Evolutionary conservation across 1,140 invertebrate genomes (phyloP), one percentile per base, ranked within the genome.

Genomic region (Achroia grisella): DNA sequence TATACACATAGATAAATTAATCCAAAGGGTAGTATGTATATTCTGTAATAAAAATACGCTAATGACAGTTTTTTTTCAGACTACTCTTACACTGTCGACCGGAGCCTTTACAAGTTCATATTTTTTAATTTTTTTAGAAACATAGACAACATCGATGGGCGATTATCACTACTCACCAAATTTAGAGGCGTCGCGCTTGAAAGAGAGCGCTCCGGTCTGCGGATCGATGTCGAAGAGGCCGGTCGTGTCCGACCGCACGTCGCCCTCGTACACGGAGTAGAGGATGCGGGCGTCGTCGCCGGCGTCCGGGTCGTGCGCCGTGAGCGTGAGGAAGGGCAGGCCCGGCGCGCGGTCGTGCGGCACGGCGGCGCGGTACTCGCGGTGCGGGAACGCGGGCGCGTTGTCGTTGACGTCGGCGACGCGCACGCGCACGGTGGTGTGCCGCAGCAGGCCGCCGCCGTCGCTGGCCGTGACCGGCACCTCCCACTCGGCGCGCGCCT

Each of bases 331-430:
- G 68, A 96, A 91, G 8, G 89, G 87, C 52, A 89, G 86, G 65
- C 89, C 90, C 4, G 89, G 60, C 73, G 93, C 92, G 10, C 88
- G 87, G 75, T 93, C 92, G 12, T 87, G 81, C 46, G 89, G 88
- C 39, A 94, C 90, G 23, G 91, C 90, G 2, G 89, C 90, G 77
- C 93, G 93, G 65, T 96, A 96, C 76, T 96, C 94, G 39, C 89
- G 90, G 10, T 94, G 76, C 23, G 90, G 80, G 81, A 98, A 98
- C 35, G 86, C 77, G 0, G 97, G 97, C 35, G 90, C 77, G 81
- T 97, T 95, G 70, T 98, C 97, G 85, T 98, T 98, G 41, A 91
- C 89, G 86, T 98, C 96, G 2, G 81, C 85, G 6, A 98, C 90
- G 58, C 89, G 90, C 6, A 98, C 91, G 61, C 93, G 87, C 4